These are phyloP conservation scores for Muricea muricata DNA, from an alignment of 92 coral and sea anemone genomes.

Conservation along the genomic window DNA sequence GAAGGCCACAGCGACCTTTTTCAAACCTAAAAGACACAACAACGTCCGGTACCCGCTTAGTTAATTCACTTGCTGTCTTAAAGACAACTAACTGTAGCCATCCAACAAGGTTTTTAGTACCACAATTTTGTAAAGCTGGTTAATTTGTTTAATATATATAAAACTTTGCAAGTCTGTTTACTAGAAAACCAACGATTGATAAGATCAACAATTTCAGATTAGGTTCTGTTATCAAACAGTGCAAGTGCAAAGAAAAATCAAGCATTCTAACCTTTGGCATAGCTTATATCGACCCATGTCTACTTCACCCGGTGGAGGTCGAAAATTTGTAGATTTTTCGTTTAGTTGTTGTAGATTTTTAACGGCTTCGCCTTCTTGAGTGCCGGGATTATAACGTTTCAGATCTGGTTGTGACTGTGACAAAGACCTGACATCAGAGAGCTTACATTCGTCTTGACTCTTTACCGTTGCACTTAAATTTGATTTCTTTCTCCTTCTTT, in stretches of 20 bases:
- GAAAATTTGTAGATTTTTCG: background rate
- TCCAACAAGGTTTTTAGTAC: too few species aligned
- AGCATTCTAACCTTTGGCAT: background rate
- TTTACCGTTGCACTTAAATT: background rate
- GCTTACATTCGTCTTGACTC: background rate
- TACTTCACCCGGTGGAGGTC: slow-evolving; percentile 23
- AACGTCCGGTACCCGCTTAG: too few species aligned
- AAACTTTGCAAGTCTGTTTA: too few species aligned
- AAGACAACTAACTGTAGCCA: too few species aligned
- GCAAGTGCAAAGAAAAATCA: background rate
- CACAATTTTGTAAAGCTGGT: too few species aligned
- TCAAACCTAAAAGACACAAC: slow-evolving; percentile 1
- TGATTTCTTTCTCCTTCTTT: background rate
- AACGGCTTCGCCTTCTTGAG: background rate
- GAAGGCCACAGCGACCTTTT: slow-evolving; percentile 41
- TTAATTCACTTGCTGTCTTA: too few species aligned
- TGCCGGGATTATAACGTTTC: background rate
- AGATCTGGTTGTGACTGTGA: background rate
- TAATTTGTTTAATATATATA: too few species aligned
- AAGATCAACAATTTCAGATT: too few species aligned
- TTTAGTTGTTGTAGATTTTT: background rate
- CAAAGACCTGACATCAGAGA: background rate
- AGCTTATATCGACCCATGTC: slow-evolving; percentile 28
- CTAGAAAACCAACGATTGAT: background rate
- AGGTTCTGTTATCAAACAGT: too few species aligned